Evolutionary conservation across 2,888 invertebrate genomes (phyloP).

Genomic region (Geophilus truncorum): DNA sequence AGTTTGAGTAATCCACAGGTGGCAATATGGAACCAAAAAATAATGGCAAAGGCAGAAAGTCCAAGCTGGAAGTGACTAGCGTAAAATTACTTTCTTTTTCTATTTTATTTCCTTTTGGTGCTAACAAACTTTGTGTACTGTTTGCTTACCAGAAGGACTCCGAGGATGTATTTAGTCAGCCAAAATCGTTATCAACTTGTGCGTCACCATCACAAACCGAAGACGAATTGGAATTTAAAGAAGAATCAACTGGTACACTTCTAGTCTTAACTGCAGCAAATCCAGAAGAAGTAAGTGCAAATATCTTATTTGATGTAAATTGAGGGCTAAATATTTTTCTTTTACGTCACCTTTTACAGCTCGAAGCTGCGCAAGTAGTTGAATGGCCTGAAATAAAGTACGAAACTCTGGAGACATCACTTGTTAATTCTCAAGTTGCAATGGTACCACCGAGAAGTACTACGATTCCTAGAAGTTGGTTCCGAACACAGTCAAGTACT

Average conservation of each 20-base stretch:
- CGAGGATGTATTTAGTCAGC: neutral
- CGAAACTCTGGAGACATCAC: neutral
- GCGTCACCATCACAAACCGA: neutral
- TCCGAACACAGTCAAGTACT: neutral
- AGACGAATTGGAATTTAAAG: neutral
- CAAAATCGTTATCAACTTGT: neutral
- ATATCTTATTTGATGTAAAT: neutral
- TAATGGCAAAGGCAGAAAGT: neutral
- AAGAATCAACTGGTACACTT: neutral
- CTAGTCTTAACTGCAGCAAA: neutral
- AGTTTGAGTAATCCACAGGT: neutral
- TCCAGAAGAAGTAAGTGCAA: neutral
- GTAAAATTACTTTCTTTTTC: neutral
- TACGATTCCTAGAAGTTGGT: neutral
- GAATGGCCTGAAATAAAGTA: neutral
- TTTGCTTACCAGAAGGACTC: neutral
- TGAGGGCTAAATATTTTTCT: neutral
- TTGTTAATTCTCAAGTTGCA: neutral
- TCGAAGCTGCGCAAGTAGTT: neutral
- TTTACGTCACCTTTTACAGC: neutral
- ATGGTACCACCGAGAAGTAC: neutral
- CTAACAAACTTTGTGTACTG: too few relatives aligned
- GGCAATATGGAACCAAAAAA: neutral
- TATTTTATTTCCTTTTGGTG: too few relatives aligned
- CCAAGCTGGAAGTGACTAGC: neutral